Conservation (phyloP, 2,888 invertebrate species). For the Caenorhabditis angaria region DNA sequence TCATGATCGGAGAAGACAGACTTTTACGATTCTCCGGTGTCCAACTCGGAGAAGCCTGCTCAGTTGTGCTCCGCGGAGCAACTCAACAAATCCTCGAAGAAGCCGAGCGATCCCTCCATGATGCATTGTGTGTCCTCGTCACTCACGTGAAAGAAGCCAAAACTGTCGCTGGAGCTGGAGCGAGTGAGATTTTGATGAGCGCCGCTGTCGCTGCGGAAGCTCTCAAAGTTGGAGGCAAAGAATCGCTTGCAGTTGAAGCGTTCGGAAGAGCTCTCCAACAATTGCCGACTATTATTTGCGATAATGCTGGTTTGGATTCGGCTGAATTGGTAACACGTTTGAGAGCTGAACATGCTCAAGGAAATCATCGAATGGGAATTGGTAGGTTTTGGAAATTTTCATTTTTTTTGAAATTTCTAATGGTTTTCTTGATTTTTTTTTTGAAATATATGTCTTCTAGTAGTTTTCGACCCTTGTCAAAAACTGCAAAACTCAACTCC, state of each 20-base stretch:
- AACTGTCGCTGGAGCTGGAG: conserved; percentile 80
- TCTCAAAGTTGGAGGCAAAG: conserved; percentile 83
- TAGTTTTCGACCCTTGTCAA: no score
- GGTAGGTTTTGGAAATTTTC: conserved; percentile 79
- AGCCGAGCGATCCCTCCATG: conserved; percentile 96
- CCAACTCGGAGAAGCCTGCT: conserved; percentile 85
- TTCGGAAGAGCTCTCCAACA: conserved; percentile 84
- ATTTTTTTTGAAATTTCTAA: no score
- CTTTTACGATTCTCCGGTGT: conserved; percentile 82
- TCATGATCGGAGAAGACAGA: conserved; percentile 97
- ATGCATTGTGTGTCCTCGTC: conserved; percentile 93
- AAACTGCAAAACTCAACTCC: no score
- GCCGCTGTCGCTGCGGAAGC: conserved; percentile 79
- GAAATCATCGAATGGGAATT: conserved; percentile 82
- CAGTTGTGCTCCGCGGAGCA: conserved; percentile 93
- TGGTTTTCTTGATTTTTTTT: no score
- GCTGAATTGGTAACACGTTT: conserved; percentile 91
- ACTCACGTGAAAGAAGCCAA: conserved; percentile 93
- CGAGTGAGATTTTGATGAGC: conserved; percentile 96
- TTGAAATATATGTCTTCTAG: no score
- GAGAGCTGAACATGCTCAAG: conserved; percentile 87
- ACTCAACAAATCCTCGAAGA: conserved; percentile 98
- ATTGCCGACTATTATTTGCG: conserved; percentile 93
- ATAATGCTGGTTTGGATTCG: conserved; percentile 98
- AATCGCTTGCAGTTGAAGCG: conserved; percentile 94